These are phyloP conservation scores for Laspeyria flexula DNA, from an alignment of 2,888 invertebrate species.

Conservation along the genomic window DNA sequence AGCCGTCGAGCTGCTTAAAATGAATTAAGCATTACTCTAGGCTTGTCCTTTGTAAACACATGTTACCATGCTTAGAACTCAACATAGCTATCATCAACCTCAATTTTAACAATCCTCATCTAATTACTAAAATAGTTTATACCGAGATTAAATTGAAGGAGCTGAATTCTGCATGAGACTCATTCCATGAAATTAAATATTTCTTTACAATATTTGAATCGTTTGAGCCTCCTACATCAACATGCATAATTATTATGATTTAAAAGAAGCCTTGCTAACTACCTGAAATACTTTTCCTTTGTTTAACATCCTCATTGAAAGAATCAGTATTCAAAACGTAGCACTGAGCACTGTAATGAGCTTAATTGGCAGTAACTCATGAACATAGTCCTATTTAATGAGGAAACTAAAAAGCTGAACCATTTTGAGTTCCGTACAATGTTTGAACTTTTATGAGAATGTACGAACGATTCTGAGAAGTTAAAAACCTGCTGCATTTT, in stretches of 20 bases:
- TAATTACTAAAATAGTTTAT: no score
- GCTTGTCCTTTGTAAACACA: no score
- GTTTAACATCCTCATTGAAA: conserved; percentile 48
- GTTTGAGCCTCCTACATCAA: background rate
- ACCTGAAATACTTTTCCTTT: conserved; percentile 29
- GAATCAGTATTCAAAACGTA: conserved; percentile 60
- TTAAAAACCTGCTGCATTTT: conserved; percentile 7
- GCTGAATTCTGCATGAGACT: no score
- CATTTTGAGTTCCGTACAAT: conserved; percentile 23
- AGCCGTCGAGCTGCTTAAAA: no score
- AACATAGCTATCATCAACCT: no score
- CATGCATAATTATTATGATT: conserved; percentile 13
- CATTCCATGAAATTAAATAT: no score
- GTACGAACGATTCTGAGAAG: background rate
- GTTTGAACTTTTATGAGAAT: background rate
- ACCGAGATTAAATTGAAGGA: no score
- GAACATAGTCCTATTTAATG: conserved; percentile 14
- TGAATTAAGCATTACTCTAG: no score
- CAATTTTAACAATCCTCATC: no score
- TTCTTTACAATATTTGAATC: background rate
- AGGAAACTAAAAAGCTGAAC: conserved; percentile 18
- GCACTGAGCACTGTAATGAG: conserved; percentile 45
- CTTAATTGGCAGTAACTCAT: conserved; percentile 58
- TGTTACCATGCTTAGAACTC: no score
- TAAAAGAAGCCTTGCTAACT: conserved; percentile 23